These are phyloP conservation scores for Megathymus violae DNA, from an alignment of 1,140 invertebrate genomes.

Conservation along the genomic window DNA sequence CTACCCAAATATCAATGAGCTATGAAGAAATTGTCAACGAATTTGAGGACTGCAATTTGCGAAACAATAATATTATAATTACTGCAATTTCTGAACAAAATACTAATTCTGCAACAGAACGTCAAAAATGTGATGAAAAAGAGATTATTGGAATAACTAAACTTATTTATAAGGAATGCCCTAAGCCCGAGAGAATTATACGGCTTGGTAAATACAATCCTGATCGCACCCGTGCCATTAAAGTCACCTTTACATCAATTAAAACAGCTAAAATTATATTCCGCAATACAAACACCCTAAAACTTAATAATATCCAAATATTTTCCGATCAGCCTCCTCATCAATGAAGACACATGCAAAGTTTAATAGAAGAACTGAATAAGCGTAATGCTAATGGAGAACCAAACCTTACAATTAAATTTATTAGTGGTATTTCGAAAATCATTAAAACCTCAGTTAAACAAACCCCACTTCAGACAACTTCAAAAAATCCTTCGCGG, in stretches of 20 bases:
- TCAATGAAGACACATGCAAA: slow-evolving; percentile 30
- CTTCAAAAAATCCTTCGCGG: slow-evolving; percentile 8
- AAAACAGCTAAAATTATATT: slow-evolving; percentile 13
- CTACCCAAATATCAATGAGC: not conserved
- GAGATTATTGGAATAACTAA: not conserved
- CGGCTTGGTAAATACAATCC: slow-evolving; percentile 39
- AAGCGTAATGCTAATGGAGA: slow-evolving; percentile 33
- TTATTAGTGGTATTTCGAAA: slow-evolving; percentile 41
- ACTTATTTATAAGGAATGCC: not conserved
- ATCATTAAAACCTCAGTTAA: slow-evolving; percentile 14
- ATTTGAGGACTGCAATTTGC: slow-evolving; percentile 26
- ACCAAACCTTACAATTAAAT: slow-evolving; percentile 37
- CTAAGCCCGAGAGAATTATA: slow-evolving; percentile 32
- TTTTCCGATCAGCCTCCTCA: slow-evolving; percentile 33
- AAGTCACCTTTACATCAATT: slow-evolving; percentile 16
- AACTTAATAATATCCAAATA: slow-evolving; percentile 14
- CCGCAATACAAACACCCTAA: slow-evolving; percentile 21
- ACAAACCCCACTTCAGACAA: not conserved
- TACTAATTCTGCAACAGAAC: not conserved
- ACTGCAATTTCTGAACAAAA: slow-evolving; percentile 22
- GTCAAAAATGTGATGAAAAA: not conserved
- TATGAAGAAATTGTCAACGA: slow-evolving; percentile 34
- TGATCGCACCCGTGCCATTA: slow-evolving; percentile 24
- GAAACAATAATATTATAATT: slow-evolving; percentile 39
- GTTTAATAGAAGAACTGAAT: slow-evolving; percentile 33